Evolutionary conservation across 2,797 vertebrate species (phyloP).

Genomic region (Mionectes olivaceus): DNA sequence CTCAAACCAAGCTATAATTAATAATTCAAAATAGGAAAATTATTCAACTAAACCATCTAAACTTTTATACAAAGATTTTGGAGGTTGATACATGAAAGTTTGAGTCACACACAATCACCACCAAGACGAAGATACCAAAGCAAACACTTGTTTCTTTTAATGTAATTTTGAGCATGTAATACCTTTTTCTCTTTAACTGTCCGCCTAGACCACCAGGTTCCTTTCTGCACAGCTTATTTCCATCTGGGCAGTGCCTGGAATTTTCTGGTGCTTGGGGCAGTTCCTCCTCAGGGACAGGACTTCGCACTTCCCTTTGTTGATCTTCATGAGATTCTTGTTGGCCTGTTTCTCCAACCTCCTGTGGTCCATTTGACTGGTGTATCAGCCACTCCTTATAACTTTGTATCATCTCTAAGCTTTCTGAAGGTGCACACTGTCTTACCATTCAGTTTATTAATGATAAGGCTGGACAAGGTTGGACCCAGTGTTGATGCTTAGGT

Average conservation of each 20-base stretch:
- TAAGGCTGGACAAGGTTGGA: neutral
- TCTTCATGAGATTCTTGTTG: neutral
- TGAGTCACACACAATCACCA: neutral
- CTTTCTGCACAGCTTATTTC: neutral
- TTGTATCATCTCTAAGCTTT: neutral
- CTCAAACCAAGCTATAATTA: neutral
- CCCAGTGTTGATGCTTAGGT: neutral
- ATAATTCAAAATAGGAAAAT: neutral
- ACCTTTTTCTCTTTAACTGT: neutral
- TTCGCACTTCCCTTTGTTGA: neutral
- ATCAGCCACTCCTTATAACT: neutral
- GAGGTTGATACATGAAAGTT: neutral
- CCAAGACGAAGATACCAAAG: neutral
- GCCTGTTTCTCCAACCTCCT: neutral
- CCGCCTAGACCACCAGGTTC: neutral
- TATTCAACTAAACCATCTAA: neutral
- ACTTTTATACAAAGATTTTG: neutral
- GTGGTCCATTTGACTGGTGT: neutral
- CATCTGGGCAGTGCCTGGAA: neutral
- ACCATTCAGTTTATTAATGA: neutral
- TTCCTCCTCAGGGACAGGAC: neutral
- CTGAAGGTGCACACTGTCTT: neutral
- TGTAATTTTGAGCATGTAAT: neutral
- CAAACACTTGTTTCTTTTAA: neutral
- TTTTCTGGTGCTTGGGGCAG: neutral